phyloP scores from a whole-genome alignment of 1,140 invertebrate species.

The Bombyx mandarina region DNA sequence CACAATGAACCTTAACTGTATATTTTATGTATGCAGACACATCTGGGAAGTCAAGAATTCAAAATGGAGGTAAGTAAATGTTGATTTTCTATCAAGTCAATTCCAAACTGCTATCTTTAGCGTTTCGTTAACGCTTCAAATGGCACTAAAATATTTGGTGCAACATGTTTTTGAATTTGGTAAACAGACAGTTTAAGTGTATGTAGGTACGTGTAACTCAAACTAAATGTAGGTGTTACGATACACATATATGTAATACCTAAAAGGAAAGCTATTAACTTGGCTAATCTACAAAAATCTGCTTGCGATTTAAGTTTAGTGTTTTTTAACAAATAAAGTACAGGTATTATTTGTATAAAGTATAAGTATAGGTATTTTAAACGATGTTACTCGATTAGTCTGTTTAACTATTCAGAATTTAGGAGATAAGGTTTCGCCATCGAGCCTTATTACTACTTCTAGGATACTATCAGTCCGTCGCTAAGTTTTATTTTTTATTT shows the following conservation, averaged over 20 bases:
- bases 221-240: no score
- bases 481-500: no score
- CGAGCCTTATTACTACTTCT: no score
- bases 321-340: background rate
- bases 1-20: constrained; percentile 16
- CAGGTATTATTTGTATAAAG: background rate
- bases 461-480: no score
- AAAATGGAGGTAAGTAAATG: constrained; percentile 35
- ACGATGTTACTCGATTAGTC: no score
- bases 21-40: constrained; percentile 14
- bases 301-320: no score
- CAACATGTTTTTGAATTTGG: constrained; percentile 18
- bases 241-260: no score
- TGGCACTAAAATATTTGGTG: constrained; percentile 33
- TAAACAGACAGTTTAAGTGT: constrained; percentile 3
- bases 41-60: constrained; percentile 23
- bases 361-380: background rate
- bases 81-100: constrained; percentile 54
- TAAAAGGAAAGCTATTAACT: no score
- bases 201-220: no score
- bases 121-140: constrained; percentile 48
- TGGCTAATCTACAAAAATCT: background rate
- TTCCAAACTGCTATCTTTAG: constrained; percentile 55
- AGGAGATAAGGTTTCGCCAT: no score
- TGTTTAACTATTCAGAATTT: no score